A percentile compares a stretch with the other conserved stretches of the same genome.
These are phyloP conservation scores for Datnioides undecimradiatus DNA, from an alignment of 2,113 vertebrate genomes.

Conservation along the genomic window DNA sequence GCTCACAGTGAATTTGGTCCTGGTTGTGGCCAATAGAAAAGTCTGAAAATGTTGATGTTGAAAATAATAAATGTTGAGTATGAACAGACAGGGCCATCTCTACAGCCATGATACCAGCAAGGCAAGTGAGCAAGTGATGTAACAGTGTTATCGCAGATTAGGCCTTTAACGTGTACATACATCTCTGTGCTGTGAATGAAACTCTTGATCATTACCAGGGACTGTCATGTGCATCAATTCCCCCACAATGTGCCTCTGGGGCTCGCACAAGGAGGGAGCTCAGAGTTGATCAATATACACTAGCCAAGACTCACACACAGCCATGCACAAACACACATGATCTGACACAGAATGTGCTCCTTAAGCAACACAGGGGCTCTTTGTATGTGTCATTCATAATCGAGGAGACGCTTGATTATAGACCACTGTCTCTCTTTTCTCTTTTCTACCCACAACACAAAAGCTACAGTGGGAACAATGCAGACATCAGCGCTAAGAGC, in stretches of 20 bases:
- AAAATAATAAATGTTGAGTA: no score
- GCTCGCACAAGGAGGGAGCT: conserved; percentile 48
- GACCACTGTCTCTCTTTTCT: conserved; percentile 58
- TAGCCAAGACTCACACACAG: conserved; percentile 40
- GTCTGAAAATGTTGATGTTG: no score
- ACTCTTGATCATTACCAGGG: conserved; percentile 48
- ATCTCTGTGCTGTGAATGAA: conserved; percentile 51
- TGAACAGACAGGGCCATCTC: no score
- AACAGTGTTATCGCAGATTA: conserved; percentile 11
- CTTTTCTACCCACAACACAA: conserved; percentile 63
- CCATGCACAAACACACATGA: conserved; percentile 47
- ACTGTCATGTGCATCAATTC: conserved; percentile 52
- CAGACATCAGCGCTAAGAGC: conserved; percentile 55
- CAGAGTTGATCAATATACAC: conserved; percentile 63
- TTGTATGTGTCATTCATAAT: conserved; percentile 71
- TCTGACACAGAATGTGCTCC: conserved; percentile 33
- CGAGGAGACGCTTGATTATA: conserved; percentile 60
- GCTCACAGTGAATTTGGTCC: no score
- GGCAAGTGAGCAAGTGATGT: conserved; percentile 30
- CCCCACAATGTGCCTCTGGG: conserved; percentile 50
- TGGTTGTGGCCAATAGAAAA: no score
- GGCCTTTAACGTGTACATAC: conserved; percentile 12
- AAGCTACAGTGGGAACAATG: conserved; percentile 57
- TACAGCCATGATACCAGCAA: no score
- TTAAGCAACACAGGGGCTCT: conserved; percentile 57